Evolutionary conservation across 1,140 invertebrate species (phyloP).

Genomic region (Wasmannia auropunctata): DNA sequence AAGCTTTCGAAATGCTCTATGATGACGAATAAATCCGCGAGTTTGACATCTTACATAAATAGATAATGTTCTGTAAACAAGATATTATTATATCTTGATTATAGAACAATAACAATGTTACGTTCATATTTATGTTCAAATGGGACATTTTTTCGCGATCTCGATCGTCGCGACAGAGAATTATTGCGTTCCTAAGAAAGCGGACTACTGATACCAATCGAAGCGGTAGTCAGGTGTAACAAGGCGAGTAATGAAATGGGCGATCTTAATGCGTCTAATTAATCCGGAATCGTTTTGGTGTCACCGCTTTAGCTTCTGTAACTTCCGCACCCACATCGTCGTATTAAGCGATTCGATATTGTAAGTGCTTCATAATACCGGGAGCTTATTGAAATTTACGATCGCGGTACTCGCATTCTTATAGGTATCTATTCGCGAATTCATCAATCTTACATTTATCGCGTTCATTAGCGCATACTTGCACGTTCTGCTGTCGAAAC

Average conservation of each 20-base stretch:
- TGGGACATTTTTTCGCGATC: background rate
- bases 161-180: background rate
- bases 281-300: background rate
- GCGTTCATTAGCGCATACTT: constrained; percentile 57
- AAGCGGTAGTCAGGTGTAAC: constrained; percentile 1
- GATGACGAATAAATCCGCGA: background rate
- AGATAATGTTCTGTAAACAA: background rate
- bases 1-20: background rate
- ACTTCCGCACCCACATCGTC: background rate
- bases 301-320: background rate
- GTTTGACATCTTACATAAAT: background rate
- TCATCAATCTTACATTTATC: no score
- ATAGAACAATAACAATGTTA: background rate
- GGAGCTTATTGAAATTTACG: constrained; percentile 54
- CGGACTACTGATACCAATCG: background rate
- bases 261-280: constrained; percentile 30
- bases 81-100: background rate
- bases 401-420: constrained; percentile 38
- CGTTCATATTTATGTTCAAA: background rate
- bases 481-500: constrained; percentile 39
- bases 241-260: constrained; percentile 15
- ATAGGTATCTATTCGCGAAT: constrained; percentile 24
- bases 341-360: constrained; percentile 17
- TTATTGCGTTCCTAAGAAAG: background rate
- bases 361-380: constrained; percentile 11